Conservation (phyloP, 92 coral and sea anemone genomes). For the Virgularia gustaviana region DNA sequence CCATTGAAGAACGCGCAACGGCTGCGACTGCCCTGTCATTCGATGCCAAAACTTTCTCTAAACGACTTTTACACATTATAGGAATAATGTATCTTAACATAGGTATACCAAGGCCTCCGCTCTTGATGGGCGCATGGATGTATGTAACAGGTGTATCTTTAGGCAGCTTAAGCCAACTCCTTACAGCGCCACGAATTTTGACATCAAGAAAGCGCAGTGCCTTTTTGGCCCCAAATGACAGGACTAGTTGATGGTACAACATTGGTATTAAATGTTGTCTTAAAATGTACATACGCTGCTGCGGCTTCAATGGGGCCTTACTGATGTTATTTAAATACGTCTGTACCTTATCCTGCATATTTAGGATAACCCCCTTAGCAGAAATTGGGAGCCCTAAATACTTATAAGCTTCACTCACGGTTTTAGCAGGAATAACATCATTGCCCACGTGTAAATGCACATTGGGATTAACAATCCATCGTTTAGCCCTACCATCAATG, state of each 20-base stretch:
- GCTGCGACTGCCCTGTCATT: conserved; percentile 3
- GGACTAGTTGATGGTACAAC: conserved; percentile 11
- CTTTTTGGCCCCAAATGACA: neutral
- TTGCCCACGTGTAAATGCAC: neutral
- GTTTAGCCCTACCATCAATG: conserved; percentile 22
- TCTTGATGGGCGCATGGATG: neutral
- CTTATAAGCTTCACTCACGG: neutral
- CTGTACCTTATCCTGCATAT: neutral
- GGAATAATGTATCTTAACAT: conserved; percentile 17
- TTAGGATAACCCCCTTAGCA: neutral
- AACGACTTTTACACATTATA: neutral
- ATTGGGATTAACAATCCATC: conserved; percentile 28
- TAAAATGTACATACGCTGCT: conserved; percentile 17
- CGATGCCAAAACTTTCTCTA: neutral
- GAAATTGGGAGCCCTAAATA: conserved; percentile 12
- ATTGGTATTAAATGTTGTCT: conserved; percentile 4
- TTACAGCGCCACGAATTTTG: neutral
- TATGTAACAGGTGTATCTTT: conserved; percentile 18
- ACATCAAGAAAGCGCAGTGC: conserved; percentile 8
- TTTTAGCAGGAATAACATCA: conserved; percentile 4
- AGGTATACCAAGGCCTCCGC: neutral
- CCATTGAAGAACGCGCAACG: conserved; percentile 11
- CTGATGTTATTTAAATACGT: neutral
- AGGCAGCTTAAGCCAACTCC: conserved; percentile 31
- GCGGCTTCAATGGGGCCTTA: conserved; percentile 48